These are phyloP conservation scores for Horisme vitalbata DNA, from an alignment of 2,888 invertebrate species.

Conservation along the genomic window DNA sequence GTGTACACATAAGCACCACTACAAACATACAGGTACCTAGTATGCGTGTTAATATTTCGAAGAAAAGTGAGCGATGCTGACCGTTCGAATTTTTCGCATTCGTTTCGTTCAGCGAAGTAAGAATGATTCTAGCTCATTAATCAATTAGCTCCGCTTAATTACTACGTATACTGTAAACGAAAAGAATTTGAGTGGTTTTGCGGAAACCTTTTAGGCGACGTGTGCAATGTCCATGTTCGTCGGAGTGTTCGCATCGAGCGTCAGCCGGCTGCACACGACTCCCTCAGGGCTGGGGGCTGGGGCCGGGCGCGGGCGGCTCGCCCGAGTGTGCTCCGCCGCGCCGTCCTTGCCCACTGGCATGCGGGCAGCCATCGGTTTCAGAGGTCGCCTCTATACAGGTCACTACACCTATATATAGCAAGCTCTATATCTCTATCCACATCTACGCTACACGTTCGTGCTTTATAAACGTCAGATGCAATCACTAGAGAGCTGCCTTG, in stretches of 20 bases:
- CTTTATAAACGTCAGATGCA: slow-evolving; percentile 24
- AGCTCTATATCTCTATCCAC: slow-evolving; percentile 14
- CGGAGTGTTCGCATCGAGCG: slow-evolving; percentile 16
- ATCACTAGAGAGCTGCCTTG: slow-evolving; percentile 25
- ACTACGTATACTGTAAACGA: slow-evolving; percentile 13
- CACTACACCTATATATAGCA: slow-evolving; percentile 11
- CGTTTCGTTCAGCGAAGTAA: slow-evolving; percentile 20
- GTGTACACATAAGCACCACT: slow-evolving; percentile 5
- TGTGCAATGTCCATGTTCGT: slow-evolving; percentile 17
- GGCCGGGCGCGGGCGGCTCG: slow-evolving; percentile 1
- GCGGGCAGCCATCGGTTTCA: slow-evolving; percentile 34
- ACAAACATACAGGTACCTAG: not conserved
- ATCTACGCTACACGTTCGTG: slow-evolving; percentile 18
- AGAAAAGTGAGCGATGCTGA: slow-evolving; percentile 16
- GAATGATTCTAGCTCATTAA: slow-evolving; percentile 21
- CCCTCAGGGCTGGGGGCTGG: not conserved
- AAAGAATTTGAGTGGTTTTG: slow-evolving; percentile 16
- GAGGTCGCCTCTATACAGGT: slow-evolving; percentile 29
- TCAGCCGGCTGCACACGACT: slow-evolving; percentile 7
- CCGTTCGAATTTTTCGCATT: slow-evolving; percentile 19
- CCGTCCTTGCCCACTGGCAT: slow-evolving; percentile 26
- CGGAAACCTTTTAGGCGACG: slow-evolving; percentile 11
- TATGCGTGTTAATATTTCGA: slow-evolving; percentile 19
- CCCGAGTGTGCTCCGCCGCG: slow-evolving; percentile 8
- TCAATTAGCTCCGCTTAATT: slow-evolving; percentile 20